Evolutionary conservation across 2,888 invertebrate genomes (phyloP), one percentile per base, ranked within the genome.

Genomic region (Vannuccia rotundouncinata): DNA sequence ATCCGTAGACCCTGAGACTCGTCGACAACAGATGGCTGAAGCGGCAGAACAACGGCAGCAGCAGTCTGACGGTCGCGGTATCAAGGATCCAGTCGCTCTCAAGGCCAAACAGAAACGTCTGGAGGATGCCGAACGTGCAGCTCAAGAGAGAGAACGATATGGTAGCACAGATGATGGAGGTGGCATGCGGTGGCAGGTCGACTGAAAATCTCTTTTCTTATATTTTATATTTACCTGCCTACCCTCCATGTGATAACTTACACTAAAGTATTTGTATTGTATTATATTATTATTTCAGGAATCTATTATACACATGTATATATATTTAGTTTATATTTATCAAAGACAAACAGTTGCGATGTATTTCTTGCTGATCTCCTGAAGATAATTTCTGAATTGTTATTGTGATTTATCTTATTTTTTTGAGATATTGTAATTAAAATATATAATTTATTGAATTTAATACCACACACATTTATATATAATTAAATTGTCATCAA

Each of bases 11-110:
- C 66, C 66, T 2, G 66, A 66, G 66, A 22, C 22, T n/a, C 10
- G 66, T 5, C 66, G 66, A 2, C 66, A 66, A 66, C 66, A 66
- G 66, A 66, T 66, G 66, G 66, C 66, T 66, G 66, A 17, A 2
- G 66, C 66, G 2, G 66, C 66, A 5, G 66, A 66, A 22, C 66
- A 66, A 22, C 66, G 66, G 2, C 5, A 2, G 25, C 66, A 66
- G 25, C 66, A 66, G 22, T 5, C 66, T 5, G 66, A 66, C 22
- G 66, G 66, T 22, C 66, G 66, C 22, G 66, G 66, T 5, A 22
- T 66, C 25, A 66, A 66, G 66, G 66, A 66, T 22, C 66, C 66
- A 27, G 66, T 13, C 2, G 66, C 10, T n/a, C 66, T 66, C 2
- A 5, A 22, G 66, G 66, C 66, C 66, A 66, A 66, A 22, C 66